A percentile compares a stretch with the other conserved stretches of the same genome.
phyloP scores from a whole-genome alignment of 1,140 invertebrate species.

The Helicoverpa zea region DNA sequence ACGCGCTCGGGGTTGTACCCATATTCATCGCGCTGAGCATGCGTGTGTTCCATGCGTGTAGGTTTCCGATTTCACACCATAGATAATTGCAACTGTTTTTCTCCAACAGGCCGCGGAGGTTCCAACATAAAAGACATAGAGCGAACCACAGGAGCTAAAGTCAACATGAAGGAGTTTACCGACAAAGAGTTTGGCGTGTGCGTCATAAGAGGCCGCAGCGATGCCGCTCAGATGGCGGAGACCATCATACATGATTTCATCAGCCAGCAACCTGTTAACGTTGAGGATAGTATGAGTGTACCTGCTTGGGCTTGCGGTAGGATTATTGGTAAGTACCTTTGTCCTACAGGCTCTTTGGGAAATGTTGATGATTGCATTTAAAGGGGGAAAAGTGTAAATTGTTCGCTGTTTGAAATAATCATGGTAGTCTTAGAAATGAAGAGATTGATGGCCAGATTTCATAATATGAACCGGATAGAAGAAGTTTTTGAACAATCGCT shows the following conservation, averaged over 20 bases:
- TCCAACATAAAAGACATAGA: slow-evolving; percentile 91
- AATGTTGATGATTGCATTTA: no score
- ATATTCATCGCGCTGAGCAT: no score
- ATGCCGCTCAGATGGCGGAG: slow-evolving; percentile 90
- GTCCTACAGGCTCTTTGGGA: neutral
- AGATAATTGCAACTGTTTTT: slow-evolving; percentile 20
- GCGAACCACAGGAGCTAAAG: slow-evolving; percentile 89
- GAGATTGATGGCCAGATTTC: no score
- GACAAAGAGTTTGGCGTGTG: slow-evolving; percentile 88
- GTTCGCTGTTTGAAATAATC: no score
- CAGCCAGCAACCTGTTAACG: slow-evolving; percentile 89
- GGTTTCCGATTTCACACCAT: no score
- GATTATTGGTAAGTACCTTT: slow-evolving; percentile 88
- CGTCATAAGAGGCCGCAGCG: slow-evolving; percentile 89
- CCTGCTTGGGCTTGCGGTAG: slow-evolving; percentile 89
- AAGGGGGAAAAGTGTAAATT: no score
- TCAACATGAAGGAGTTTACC: slow-evolving; percentile 88
- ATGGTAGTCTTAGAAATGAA: no score
- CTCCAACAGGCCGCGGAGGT: slow-evolving; percentile 89
- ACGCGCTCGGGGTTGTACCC: no score
- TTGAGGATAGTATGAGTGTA: slow-evolving; percentile 89
- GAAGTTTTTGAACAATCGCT: neutral
- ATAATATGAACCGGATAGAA: no score
- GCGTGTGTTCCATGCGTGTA: no score
- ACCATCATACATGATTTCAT: slow-evolving; percentile 91